Evolutionary conservation across 1,140 invertebrate genomes (phyloP).

Genomic region (Drosophila sturtevanti): DNA sequence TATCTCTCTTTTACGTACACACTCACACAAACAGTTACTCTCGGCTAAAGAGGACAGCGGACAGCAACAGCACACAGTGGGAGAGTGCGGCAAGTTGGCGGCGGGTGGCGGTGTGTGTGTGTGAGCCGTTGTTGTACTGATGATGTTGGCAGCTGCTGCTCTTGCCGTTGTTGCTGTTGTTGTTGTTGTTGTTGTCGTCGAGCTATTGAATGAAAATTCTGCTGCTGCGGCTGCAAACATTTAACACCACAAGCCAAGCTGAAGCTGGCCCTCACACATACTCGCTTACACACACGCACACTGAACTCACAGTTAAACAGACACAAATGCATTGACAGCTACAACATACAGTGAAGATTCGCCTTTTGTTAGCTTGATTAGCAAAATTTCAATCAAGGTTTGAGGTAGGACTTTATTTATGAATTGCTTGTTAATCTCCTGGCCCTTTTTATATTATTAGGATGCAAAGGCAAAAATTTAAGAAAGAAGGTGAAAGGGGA

Average conservation of each 20-base stretch:
- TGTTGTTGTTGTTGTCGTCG: conserved; percentile 39
- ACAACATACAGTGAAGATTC: conserved; percentile 37
- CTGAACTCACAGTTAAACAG: conserved; percentile 6
- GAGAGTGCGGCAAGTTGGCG: conserved; percentile 3
- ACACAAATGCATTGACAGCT: conserved; percentile 23
- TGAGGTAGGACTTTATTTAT: not conserved
- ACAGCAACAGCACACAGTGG: no score
- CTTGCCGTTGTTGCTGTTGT: conserved; percentile 24
- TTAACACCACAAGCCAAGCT: conserved; percentile 74
- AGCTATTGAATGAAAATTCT: conserved; percentile 73
- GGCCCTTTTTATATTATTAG: no score
- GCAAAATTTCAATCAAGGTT: conserved; percentile 19
- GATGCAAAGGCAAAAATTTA: no score
- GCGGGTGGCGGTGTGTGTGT: conserved; percentile 30
- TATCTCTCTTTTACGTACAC: conserved; percentile 16
- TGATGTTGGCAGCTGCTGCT: conserved; percentile 68
- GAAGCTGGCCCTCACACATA: conserved; percentile 63
- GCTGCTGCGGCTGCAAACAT: conserved; percentile 70
- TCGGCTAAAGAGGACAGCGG: conserved; percentile 34
- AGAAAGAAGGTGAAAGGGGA: not conserved
- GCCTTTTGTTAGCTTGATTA: not conserved
- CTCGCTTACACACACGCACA: conserved; percentile 1
- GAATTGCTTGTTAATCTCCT: no score
- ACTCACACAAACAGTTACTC: conserved; percentile 42
- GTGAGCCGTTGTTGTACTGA: conserved; percentile 26